Base-by-base conservation (phyloP, 2,888 invertebrate species). In the Eudemis profundana region DNA sequence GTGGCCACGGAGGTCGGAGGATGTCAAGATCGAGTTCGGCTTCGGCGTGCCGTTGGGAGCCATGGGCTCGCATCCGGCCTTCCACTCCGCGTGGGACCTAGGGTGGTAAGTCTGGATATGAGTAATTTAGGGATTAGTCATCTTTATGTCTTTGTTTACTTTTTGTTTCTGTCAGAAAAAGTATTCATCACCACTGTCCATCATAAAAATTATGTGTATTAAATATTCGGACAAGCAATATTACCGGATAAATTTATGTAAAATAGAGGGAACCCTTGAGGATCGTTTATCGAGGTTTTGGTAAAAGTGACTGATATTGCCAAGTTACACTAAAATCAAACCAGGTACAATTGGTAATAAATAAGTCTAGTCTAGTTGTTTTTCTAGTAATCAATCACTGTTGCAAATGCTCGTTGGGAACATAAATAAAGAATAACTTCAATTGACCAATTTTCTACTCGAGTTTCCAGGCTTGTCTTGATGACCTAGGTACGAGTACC, bases 21-120 rank as follows among this genome's bases (percentile, higher is more conserved):
- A 94, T 57, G 90, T 94, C 68, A 94, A 94, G 78, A 86, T 94
- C 36, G 93, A 94, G 79, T 83, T 92, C 15, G 91, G 91, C 0
- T 90, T 92, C 50, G 91, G 93, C 40, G 85, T 90, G 56, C 93
- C 94, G 5, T 84, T 93, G 66, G 93, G 93, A 17, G 82, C 91
- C 63, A 93, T 93, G 91, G 91, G 90, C 61, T 85, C 92, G 44
- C 91, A 92, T 69, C 92, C 91, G n/a, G 90, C 92, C 15, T 93
- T 92, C 74, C 92, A 93, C 70, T 91, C 93, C 5, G 84, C 92
- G 51, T 93, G 93, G 93, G 93, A 93, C 74, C 76, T 93, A 69
- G 93, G 88, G 59, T 92, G 90, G 92, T 93, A 77, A 86, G 86
- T 74, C 46, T 12, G 27, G 3, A 23, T 23, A 23, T 23, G 23